Base-by-base conservation (phyloP, 2,113 vertebrate genomes). In the Dipodomys stephensi region DNA sequence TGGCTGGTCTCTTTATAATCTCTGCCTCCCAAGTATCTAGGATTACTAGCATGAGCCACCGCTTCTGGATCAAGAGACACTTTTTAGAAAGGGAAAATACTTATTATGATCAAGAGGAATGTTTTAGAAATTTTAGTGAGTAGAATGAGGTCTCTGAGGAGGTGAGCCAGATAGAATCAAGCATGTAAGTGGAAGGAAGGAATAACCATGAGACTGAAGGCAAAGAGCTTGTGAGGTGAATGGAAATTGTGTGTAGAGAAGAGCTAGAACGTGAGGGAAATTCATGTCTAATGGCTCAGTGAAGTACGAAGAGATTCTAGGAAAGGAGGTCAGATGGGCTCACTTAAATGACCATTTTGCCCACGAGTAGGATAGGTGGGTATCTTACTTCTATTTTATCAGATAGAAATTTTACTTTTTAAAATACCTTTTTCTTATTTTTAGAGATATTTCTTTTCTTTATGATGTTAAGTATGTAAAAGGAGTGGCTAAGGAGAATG, bases 371-470 rank as follows among this genome's bases (percentile, higher is more conserved):
- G 18, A 13, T 27, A 2, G 46, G 7, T 88, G n/a, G 88, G 30
- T 5, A n/a, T 30, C 49, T 95, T 39, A 79, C 23, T 68, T 23
- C 64, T 64, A 20, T 22, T 57, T 60, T 65, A 35, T n/a, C 65
- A 74, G 32, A 60, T n/a, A 74, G 46, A 81, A 90, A 87, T 35
- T 28, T 77, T 73, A 71, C 68, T 82, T 92, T 62, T 25, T 68
- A 30, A 87, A 78, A 46, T 35, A 7, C 65, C 2, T 83, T 83
- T 92, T 84, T 23, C 35, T 35, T 94, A 27, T 2, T 0, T 95
- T 94, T 95, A 99, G 99, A 96, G 99, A 99, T 96, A 97, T 99
- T 94, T 99, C 99, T 25, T 99, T 99, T 83, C 97, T 99, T 22
- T 99, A 98, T 96, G 98, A 99, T 53, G 57, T 97, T 32, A 85